Evolutionary conservation across 1,140 invertebrate species (phyloP).

Genomic region (Apis dorsata): DNA sequence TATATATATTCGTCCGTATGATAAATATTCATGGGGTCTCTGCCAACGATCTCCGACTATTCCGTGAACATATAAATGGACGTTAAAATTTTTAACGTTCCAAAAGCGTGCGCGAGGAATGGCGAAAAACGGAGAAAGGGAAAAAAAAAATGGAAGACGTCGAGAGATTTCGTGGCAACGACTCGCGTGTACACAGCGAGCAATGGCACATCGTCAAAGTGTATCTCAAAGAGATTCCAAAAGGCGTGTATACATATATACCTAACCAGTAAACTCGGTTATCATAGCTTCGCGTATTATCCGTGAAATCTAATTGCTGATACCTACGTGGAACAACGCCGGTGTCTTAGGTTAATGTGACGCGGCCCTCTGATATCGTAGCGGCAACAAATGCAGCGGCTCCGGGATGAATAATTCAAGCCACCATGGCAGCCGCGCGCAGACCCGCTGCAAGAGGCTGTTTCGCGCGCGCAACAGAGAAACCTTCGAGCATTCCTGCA

Average conservation of each 20-base stretch:
- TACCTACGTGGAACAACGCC: constrained; percentile 64
- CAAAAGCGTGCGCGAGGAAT: background rate
- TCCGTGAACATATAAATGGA: constrained; percentile 39
- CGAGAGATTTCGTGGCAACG: background rate
- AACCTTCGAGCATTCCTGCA: constrained; percentile 76
- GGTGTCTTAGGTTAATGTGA: constrained; percentile 66
- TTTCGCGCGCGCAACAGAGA: constrained; percentile 63
- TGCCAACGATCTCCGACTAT: background rate
- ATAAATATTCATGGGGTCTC: constrained; percentile 38
- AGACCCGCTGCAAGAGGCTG: constrained; percentile 57
- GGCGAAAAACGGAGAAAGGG: background rate
- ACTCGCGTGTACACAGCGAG: background rate
- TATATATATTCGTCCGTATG: background rate
- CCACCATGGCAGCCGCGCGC: constrained; percentile 61
- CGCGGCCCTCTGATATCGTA: constrained; percentile 65
- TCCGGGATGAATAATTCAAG: constrained; percentile 78
- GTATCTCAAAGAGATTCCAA: constrained; percentile 38
- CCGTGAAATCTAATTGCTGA: constrained; percentile 71
- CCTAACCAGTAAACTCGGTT: constrained; percentile 46
- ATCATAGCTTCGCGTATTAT: constrained; percentile 52
- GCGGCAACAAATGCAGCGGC: constrained; percentile 68
- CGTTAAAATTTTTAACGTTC: constrained; percentile 43
- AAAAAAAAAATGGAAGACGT: background rate
- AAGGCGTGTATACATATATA: background rate
- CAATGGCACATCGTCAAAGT: constrained; percentile 10